Percentiles rank a stretch among this genome's conserved stretches.
Evolutionary conservation across 2,888 invertebrate species (phyloP).

Genomic region (Diarsia brunnea): DNA sequence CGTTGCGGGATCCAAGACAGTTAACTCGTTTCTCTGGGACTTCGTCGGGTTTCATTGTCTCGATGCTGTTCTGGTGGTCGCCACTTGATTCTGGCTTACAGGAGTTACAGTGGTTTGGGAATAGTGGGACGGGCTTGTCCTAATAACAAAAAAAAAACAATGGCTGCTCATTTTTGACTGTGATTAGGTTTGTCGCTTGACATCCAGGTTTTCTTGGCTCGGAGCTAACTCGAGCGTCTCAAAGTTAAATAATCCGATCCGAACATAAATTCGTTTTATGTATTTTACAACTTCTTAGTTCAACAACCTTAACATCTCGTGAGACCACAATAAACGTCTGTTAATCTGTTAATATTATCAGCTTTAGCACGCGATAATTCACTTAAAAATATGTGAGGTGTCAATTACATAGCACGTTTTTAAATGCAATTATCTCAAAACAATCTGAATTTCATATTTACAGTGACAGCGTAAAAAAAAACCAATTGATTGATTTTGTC

Average conservation of each 20-base stretch:
- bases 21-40: too few species aligned
- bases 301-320: background rate
- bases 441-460: background rate
- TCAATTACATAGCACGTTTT: background rate
- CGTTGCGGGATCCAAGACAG: too few species aligned
- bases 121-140: too few species aligned
- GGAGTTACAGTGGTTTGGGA: too few species aligned
- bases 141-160: too few species aligned
- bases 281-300: background rate
- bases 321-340: background rate
- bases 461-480: background rate
- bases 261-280: background rate
- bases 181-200: background rate
- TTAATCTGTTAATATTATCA: background rate
- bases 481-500: background rate
- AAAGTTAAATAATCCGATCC: background rate
- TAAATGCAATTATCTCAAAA: background rate
- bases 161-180: background rate
- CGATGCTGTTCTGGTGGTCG: too few species aligned
- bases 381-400: constrained; percentile 1
- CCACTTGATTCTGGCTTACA: too few species aligned
- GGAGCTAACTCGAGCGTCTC: background rate
- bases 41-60: too few species aligned
- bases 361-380: background rate
- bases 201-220: background rate